Conservation (phyloP, 2,888 invertebrate species). For the Dryomyza anilis region DNA sequence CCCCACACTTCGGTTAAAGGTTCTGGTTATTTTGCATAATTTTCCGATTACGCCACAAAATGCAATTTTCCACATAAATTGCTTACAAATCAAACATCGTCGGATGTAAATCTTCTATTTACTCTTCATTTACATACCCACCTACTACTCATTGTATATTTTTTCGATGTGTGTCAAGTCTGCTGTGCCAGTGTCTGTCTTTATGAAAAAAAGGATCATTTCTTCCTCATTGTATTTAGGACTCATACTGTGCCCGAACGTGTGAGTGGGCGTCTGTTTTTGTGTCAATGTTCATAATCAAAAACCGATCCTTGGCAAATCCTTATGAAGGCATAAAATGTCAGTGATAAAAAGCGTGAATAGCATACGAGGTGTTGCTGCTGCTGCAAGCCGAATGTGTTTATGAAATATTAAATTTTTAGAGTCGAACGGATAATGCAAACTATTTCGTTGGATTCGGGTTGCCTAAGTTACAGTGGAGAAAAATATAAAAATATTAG, state of each 20-base stretch:
- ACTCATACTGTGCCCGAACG: not conserved
- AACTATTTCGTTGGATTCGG: not conserved
- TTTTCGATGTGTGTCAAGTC: not conserved
- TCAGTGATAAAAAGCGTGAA: constrained; percentile 12
- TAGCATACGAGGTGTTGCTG: not conserved
- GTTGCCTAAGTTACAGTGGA: not conserved
- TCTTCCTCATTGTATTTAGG: not conserved
- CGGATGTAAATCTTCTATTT: constrained; percentile 9
- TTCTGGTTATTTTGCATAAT: not conserved
- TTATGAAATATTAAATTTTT: constrained; percentile 7
- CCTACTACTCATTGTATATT: not conserved
- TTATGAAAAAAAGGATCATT: not conserved
- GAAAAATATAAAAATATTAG: not conserved
- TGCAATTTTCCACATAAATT: constrained; percentile 17
- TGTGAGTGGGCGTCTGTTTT: not conserved
- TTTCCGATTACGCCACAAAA: constrained; percentile 2
- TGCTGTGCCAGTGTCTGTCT: not conserved
- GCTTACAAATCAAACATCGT: constrained; percentile 10
- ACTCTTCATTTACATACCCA: not conserved
- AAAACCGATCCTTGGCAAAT: constrained; percentile 10
- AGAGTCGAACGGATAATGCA: not conserved
- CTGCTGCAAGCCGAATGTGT: constrained; percentile 6
- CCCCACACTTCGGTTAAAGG: not conserved
- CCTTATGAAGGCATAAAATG: constrained; percentile 9
- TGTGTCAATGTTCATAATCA: constrained; percentile 13